Conservation (phyloP, 2,888 invertebrate genomes). For the Chorisops tibialis region DNA sequence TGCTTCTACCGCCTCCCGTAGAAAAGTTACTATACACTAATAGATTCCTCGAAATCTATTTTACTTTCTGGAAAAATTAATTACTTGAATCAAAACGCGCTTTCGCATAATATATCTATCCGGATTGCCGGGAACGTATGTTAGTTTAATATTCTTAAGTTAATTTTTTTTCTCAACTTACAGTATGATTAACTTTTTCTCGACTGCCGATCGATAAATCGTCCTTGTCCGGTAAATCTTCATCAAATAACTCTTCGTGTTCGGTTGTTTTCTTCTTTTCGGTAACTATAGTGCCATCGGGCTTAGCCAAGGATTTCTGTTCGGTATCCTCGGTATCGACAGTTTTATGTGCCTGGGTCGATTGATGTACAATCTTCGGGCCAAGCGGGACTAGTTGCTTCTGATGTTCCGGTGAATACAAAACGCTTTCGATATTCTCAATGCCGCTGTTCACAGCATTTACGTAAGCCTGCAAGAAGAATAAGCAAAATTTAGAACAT, state of each 20-base stretch:
- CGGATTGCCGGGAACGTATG: no score
- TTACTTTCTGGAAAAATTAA: no score
- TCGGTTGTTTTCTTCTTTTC: constrained; percentile 79
- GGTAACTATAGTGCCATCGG: constrained; percentile 81
- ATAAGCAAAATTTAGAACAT: constrained; percentile 9
- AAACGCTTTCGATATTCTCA: constrained; percentile 69
- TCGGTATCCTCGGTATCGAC: constrained; percentile 82
- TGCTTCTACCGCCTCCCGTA: no score
- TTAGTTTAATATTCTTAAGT: no score
- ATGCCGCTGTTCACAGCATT: constrained; percentile 64
- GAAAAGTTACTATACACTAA: no score
- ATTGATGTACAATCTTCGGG: constrained; percentile 71
- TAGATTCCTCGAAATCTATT: no score
- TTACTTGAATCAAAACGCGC: no score
- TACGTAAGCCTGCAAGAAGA: constrained; percentile 63
- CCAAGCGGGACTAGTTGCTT: constrained; percentile 64
- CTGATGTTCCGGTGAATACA: constrained; percentile 62
- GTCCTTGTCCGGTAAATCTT: constrained; percentile 68
- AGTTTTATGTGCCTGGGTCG: constrained; percentile 72
- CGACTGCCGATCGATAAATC: constrained; percentile 43
- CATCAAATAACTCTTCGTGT: constrained; percentile 80
- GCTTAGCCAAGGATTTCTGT: constrained; percentile 71
- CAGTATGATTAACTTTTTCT: constrained; percentile 47
- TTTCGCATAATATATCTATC: no score
- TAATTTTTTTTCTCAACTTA: no score